Evolutionary conservation across 2,888 invertebrate genomes (phyloP), one percentile per base, ranked within the genome.

Genomic region (Synanthedon myopaeformis): DNA sequence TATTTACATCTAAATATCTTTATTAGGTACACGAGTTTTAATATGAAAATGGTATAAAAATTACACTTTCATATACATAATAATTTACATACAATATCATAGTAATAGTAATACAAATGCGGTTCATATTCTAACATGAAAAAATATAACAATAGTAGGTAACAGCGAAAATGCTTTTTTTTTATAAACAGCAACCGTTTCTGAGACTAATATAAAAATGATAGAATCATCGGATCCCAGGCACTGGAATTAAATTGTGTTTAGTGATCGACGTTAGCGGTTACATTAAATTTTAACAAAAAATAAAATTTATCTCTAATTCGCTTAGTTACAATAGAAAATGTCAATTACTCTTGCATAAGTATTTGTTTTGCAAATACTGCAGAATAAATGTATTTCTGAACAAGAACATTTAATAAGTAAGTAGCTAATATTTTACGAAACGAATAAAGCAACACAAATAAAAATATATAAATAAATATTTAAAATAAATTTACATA

Each of bases 21-120:
- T 78, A 79, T 80, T 82, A 86, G 85, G 82, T 86, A 87, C 84
- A 85, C 73, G 81, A 85, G 81, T 82, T 84, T 82, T 72, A 71
- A 82, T 87, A 86, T 82, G 85, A 85, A 87, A 86, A 83, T 80
- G 76, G 87, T 87, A 87, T 84, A 86, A 87, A 87, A 86, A 85
- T 85, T 86, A 86, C 86, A 84, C 77, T 83, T 85, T 74, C 79
- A 85, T 83, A 80, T 59, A 85, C 83, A 80, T 59, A 70, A 76
- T 80, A 70, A 64, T 68, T 72, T 74, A 83, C 74, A 80, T 78
- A 80, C 72, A 78, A 64, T 73, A 76, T 74, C 67, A 71, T 74
- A 79, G 74, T 83, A 82, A 82, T 85, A 85, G 74, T 83, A 82
- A 82, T 85, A 85, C 83, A 86, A 84, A 83, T 81, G 79, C 79